Base-by-base conservation (phyloP, 2,113 vertebrate genomes). In the Excalfactoria chinensis region DNA sequence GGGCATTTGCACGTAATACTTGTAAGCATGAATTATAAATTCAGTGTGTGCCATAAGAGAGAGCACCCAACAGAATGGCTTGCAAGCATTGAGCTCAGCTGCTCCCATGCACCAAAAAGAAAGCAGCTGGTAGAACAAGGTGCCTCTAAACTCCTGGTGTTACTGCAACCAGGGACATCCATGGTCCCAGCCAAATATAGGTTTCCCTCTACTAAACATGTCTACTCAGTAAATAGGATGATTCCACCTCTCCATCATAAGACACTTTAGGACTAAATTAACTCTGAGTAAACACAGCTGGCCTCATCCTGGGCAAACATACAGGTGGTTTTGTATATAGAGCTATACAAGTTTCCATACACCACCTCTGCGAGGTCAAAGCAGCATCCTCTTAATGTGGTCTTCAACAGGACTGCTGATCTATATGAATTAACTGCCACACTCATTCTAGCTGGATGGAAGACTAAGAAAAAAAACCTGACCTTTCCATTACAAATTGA, bases 1-100 rank as follows among this genome's bases (percentile, higher is more conserved):
- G 93, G 17, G 16, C 79, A 67, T 53, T 25, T 3, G 1, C 32
- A 69, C 15, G 21, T 7, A 83, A 28, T 4, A 80, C 79, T 89
- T 83, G 55, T 62, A 83, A 83, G 44, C 43, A 83, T 67, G 18
- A 94, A 91, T 83, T 82, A 75, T 25, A 48, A 79, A 85, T 62
- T 83, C 63, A 66, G 1, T 9, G 6, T 2, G 1, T 40, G 32
- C 32, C 48, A 16, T 56, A 85, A 1, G 49, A 90, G 78, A 51
- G 25, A 4, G 64, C 59, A 91, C 55, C 84, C 69, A 83, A 73
- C 26, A 73, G 75, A 91, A 85, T 26, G 48, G 48, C 35, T 87
- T 7, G 75, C 67, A 13, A 85, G 74, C 21, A 58, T 32, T 23
- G 26, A 20, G 48, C 44, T 11, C 67, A 80, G 48, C 68, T 43